Evolutionary conservation across 1,140 invertebrate species (phyloP), one percentile per base, ranked within the genome.

Genomic region (Microplitis mediator): DNA sequence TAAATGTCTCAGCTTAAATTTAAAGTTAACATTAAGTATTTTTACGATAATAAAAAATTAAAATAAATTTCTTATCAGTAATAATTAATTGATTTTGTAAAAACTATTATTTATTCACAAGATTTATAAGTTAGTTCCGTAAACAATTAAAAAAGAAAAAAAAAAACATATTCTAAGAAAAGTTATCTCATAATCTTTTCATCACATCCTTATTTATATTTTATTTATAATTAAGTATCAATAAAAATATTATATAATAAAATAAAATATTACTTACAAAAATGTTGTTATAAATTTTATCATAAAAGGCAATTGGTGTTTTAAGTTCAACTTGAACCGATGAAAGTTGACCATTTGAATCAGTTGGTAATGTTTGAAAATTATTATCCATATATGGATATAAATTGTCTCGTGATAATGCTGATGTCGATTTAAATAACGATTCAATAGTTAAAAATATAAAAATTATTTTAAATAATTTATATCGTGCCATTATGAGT

Each of bases 271-370:
- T 81, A 94, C 93, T 95, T 86, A 95, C 94, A 85, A 89, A 95
- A 80, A 95, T 88, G 36, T 88, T 88, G 54, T 90, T 89, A 84
- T 93, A 95, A 61, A 85, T 84, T 58, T 91, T 90, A 76, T 92
- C 91, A 83, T 91, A 95, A 83, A 94, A 94, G 4, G 88, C 84
- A 65, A 95, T 89, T 0, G 93, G 92, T 3, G 89, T 89, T 71
- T 88, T 85, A 32, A 93, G 85, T 71, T 78, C 74, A 1, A 86
- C 76, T 71, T 87, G 79, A 32, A 78, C 75, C 16, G 84, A 84
- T 8, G 81, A 54, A 39, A 88, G 80, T 76, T 86, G 80, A 65
- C 88, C 88, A 54, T 81, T 77, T n/a, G 52, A n/a, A 54, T 84
- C 83, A 6, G 68, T 31, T 34, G 80, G 76, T 11, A 86, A 80